Evolutionary conservation across 2,888 invertebrate species (phyloP).

Genomic region (Orthosia incerta): DNA sequence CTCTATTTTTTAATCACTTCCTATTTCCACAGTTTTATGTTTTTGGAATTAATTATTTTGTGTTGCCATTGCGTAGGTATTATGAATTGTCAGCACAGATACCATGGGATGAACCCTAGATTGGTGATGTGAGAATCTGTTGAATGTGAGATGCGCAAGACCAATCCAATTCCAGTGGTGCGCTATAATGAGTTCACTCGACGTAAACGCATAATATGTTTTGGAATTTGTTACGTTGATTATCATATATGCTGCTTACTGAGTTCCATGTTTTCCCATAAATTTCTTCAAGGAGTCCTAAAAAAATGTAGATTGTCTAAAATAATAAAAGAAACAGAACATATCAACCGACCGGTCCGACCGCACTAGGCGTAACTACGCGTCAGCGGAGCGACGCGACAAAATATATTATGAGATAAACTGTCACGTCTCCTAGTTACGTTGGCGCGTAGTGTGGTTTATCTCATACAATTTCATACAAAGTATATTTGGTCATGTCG

Average conservation of each 20-base stretch:
- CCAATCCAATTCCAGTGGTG: no score
- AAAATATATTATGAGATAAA: no score
- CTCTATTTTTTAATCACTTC: constrained; percentile 34
- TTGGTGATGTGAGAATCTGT: background rate
- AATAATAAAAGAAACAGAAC: background rate
- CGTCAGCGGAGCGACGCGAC: no score
- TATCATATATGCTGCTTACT: background rate
- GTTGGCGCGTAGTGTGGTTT: no score
- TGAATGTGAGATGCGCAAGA: background rate
- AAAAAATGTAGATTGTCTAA: background rate
- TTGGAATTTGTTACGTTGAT: background rate
- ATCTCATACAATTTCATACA: no score
- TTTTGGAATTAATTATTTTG: constrained; percentile 6
- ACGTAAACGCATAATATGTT: background rate
- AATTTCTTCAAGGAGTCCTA: background rate
- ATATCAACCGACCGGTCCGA: no score
- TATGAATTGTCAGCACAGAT: background rate
- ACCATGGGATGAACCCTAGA: background rate
- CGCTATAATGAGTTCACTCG: no score
- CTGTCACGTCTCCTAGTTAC: no score
- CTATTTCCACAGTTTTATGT: constrained; percentile 9
- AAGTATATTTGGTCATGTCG: no score
- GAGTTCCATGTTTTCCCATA: background rate
- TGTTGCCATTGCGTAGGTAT: background rate
- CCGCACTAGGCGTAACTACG: no score